phyloP scores from a whole-genome alignment of 2,113 vertebrate genomes.

The Pteropus alecto region DNA sequence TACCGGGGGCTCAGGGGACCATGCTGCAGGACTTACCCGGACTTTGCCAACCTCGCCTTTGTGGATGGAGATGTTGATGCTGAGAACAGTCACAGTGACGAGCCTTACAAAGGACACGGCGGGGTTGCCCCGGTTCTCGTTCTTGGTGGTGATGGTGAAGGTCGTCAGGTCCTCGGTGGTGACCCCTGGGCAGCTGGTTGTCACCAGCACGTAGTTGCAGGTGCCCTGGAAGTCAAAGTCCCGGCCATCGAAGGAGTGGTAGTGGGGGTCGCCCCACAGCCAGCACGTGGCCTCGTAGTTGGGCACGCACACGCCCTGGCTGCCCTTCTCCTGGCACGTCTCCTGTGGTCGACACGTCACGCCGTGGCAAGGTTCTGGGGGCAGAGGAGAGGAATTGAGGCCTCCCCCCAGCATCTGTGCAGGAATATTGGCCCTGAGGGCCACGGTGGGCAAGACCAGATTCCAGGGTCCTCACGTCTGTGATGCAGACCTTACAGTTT shows the following conservation, averaged over 20 bases:
- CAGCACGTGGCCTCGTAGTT: slow-evolving; percentile 77
- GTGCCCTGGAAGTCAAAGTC: slow-evolving; percentile 85
- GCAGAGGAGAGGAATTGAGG: neutral
- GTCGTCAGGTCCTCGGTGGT: slow-evolving; percentile 76
- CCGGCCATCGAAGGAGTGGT: slow-evolving; percentile 80
- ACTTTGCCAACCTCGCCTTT: slow-evolving; percentile 83
- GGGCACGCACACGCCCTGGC: slow-evolving; percentile 81
- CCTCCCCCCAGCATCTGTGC: neutral
- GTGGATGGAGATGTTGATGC: slow-evolving; percentile 79
- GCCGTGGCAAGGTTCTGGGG: slow-evolving; percentile 86
- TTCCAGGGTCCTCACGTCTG: neutral
- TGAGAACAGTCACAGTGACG: slow-evolving; percentile 79
- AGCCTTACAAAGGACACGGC: slow-evolving; percentile 83
- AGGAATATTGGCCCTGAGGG: neutral
- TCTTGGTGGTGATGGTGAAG: slow-evolving; percentile 87
- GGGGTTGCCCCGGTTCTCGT: slow-evolving; percentile 83
- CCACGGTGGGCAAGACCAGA: neutral
- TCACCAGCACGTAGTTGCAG: slow-evolving; percentile 83
- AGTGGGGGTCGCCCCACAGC: slow-evolving; percentile 85
- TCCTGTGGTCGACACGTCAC: slow-evolving; percentile 85
- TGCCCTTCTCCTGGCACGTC: slow-evolving; percentile 75
- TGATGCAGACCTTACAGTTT: neutral
- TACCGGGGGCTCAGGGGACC: neutral
- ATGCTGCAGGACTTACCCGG: slow-evolving; percentile 78
- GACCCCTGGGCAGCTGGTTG: slow-evolving; percentile 75